phyloP scores from a whole-genome alignment of 2,113 vertebrate species.

The Cariama cristata region DNA sequence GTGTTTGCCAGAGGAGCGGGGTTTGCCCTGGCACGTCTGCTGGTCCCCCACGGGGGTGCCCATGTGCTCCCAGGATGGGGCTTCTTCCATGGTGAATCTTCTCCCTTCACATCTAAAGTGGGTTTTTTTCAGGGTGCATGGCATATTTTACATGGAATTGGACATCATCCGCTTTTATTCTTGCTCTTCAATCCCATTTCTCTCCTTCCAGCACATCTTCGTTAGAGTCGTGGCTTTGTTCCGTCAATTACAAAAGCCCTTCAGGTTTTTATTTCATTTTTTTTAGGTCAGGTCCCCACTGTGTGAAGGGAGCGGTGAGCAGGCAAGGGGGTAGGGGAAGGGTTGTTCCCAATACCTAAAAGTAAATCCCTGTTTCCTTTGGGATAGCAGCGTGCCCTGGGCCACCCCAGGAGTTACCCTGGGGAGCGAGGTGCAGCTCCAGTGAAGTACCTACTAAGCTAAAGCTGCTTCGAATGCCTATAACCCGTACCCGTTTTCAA shows the following conservation, averaged over 20 bases:
- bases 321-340: fast-evolving
- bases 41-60: background rate
- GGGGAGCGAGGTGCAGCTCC: fast-evolving
- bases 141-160: background rate
- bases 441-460: background rate
- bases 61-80: background rate
- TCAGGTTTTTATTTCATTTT: background rate
- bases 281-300: background rate
- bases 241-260: background rate
- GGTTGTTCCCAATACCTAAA: background rate
- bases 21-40: background rate
- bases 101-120: background rate
- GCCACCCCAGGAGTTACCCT: background rate
- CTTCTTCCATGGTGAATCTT: background rate
- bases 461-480: background rate
- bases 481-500: background rate
- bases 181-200: background rate
- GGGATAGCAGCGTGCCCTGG: fast-evolving
- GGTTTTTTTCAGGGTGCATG: fast-evolving
- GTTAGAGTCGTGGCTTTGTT: background rate
- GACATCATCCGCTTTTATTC: background rate
- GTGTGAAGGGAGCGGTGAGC: fast-evolving
- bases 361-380: background rate
- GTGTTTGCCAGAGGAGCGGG: fast-evolving
- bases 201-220: background rate